Evolutionary conservation across 2,888 invertebrate species (phyloP), one percentile per base, ranked within the genome.

Genomic region (Aspidapion aeneum): DNA sequence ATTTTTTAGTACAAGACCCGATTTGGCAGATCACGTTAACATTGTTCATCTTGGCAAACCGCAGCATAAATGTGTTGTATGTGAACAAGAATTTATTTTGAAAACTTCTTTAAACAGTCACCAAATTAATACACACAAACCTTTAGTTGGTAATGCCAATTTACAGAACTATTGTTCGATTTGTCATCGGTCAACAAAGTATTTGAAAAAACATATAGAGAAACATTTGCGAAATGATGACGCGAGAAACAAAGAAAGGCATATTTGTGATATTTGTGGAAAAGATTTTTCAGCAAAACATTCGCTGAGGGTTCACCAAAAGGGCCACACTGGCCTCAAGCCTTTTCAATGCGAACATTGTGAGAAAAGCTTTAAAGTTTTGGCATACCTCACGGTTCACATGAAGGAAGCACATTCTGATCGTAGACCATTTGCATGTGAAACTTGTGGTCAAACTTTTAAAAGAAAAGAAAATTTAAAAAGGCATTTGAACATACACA

Each of bases 371-470:
- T 74, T 73, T 58, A 70, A 68, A 21, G 73, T 71, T 22, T 68
- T 66, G 55, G 72, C 72, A 21, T 70, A 71, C 51, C 69, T 77
- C 20, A 71, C 68, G 3, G 69, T 73, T 56, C 77, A 77, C 57
- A 73, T 75, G 58, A 73, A 76, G 50, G 35, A 35, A 12, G 72
- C 71, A 21, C 79, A 79, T 63, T 77, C 74, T 1, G 75, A 74
- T 21, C 77, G 75, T 21, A 75, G 74, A 62, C 76, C 75, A 1
- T 75, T 75, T 62, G 64, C 70, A 1, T 79, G 79, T 65, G 68
- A 73, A 48, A 67, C 72, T 18, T 79, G 78, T 61, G 74, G 74
- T 2, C 66, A 54, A 9, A 61, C 63, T 5, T 71, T 71, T 58
- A 65, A 69, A 48, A 62, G 68, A n/a, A 70, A 68, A 50, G 66